Base-by-base conservation (phyloP, 2,797 vertebrate genomes). In the Xiphorhynchus erythropygius region DNA sequence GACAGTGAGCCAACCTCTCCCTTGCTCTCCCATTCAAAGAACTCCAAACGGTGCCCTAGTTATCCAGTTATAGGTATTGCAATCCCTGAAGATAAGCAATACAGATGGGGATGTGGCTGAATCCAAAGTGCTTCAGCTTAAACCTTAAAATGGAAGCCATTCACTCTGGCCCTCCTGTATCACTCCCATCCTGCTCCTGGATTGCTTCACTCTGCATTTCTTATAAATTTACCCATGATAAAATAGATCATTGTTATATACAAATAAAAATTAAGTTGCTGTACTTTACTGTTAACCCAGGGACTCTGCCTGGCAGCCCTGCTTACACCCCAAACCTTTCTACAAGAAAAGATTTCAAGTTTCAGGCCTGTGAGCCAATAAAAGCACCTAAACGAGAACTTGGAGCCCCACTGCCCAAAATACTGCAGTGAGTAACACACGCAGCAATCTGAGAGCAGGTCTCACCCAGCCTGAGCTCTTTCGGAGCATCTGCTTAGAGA, bases 181-280 rank as follows among this genome's bases (percentile, higher is more conserved):
- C 28, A 3, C n/a, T 63, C 35, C 50, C 21, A 30, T 25, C 30
- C 57, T 18, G 8, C 64, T 64, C 18, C 57, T 35, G 18, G 18
- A 6, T 10, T 32, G 9, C 55, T 44, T 63, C 46, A 46, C 28
- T 7, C 3, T 32, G 18, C 21, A n/a, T 24, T 70, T 30, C 63
- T 68, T 57, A 19, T 1, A n/a, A 77, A 42, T 41, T 41, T 30
- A 60, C 27, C 18, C 59, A 60, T 18, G 32, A 77, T 11, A 60
- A 71, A 60, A 33, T 0, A 35, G 7, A 39, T 5, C 1, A 41
- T 13, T 42, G 9, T 41, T 4, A 33, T 3, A 57, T 2, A 15
- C 22, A 75, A 84, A 24, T 12, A 57, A 52, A 52, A 10, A 7
- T 11, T 21, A 22, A 25, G 19, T 22, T 41, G 41, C 32, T 78